phyloP scores from a whole-genome alignment of 2,113 vertebrate species.

The Climacteris rufus region DNA sequence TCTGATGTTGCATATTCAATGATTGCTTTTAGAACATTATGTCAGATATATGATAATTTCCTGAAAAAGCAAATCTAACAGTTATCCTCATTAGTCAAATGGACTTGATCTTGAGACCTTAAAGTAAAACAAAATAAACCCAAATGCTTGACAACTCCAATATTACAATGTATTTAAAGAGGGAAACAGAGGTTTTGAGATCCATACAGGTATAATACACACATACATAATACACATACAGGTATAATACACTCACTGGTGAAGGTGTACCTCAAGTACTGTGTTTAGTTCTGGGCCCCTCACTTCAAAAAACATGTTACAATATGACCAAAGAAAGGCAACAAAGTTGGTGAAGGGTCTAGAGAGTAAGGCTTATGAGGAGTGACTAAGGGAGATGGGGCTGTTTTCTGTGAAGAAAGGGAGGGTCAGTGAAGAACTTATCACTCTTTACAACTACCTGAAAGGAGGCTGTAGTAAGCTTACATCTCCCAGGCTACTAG shows the following conservation, averaged over 20 bases:
- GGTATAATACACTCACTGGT: not conserved
- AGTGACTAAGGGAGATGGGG: not conserved
- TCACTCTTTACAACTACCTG: not conserved
- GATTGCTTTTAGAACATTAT: not conserved
- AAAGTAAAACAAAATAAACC: not conserved
- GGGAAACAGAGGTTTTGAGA: not conserved
- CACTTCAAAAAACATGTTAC: not conserved
- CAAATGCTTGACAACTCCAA: not conserved
- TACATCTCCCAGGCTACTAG: not conserved
- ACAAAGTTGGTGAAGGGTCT: not conserved
- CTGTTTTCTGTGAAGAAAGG: not conserved
- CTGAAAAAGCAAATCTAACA: not conserved
- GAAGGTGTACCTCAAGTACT: accelerated
- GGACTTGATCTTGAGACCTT: not conserved
- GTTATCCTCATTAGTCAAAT: not conserved
- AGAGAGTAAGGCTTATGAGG: not conserved
- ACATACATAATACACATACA: not conserved
- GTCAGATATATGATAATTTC: not conserved
- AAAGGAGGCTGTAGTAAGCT: not conserved
- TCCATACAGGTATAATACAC: not conserved
- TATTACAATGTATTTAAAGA: not conserved
- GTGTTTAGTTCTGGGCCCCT: not conserved
- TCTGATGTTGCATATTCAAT: not conserved
- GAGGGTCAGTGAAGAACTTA: not conserved
- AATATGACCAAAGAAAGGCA: not conserved